Evolutionary conservation across 2,888 invertebrate species (phyloP).

Genomic region (Drosophila sordidula): DNA sequence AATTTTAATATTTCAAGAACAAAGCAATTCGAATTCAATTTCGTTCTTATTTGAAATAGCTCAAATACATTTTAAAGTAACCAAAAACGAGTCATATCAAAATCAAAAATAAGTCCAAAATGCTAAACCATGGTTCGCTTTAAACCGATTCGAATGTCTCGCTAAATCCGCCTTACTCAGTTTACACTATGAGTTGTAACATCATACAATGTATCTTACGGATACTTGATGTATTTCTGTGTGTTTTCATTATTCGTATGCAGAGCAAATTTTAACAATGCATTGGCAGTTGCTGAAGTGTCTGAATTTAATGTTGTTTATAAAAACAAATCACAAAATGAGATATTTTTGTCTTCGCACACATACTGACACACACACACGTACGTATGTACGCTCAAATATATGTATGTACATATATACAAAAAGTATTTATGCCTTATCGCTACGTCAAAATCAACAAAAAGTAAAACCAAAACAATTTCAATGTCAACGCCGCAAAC

Average conservation of each 20-base stretch:
- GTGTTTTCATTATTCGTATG: conserved; percentile 1
- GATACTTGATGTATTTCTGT: conserved; percentile 18
- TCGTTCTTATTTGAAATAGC: too few relatives aligned
- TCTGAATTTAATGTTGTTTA: conserved; percentile 65
- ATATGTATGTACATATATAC: conserved; percentile 13
- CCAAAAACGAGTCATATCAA: too few relatives aligned
- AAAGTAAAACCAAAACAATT: conserved; percentile 69
- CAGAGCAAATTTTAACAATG: conserved; percentile 34
- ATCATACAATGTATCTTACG: conserved; percentile 20
- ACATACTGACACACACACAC: conserved; percentile 8
- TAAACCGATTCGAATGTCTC: too few relatives aligned
- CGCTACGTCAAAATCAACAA: conserved; percentile 78
- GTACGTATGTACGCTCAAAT: not conserved
- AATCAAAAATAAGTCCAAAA: too few relatives aligned
- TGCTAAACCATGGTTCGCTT: too few relatives aligned
- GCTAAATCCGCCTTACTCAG: too few relatives aligned
- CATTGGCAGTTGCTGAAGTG: conserved; percentile 53
- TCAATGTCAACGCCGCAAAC: conserved; percentile 75
- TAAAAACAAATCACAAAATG: conserved; percentile 72
- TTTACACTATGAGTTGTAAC: not conserved
- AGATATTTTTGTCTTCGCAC: conserved; percentile 53
- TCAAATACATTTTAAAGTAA: too few relatives aligned
- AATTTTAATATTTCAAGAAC: too few relatives aligned
- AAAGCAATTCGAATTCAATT: too few relatives aligned
- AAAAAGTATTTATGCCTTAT: conserved; percentile 72